Evolutionary conservation across 2,888 invertebrate species (phyloP).

Genomic region (Pinctada fucata): DNA sequence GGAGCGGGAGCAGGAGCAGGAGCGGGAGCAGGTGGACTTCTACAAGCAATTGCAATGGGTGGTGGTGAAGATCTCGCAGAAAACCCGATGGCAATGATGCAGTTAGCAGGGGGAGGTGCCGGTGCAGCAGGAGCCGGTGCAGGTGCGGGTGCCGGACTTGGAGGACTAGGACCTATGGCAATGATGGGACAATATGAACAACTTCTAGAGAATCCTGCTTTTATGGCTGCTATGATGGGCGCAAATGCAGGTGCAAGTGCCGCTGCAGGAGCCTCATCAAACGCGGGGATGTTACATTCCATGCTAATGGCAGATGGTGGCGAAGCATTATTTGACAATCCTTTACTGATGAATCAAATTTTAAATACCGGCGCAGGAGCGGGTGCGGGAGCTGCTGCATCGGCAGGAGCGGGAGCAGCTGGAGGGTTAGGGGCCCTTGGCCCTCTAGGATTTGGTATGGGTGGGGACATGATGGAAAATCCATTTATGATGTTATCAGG

Average conservation of each 20-base stretch:
- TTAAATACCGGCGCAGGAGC: not conserved
- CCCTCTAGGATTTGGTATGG: not conserved
- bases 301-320: constrained; percentile 2
- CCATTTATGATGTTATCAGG: not conserved
- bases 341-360: not conserved
- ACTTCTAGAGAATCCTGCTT: not conserved
- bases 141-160: not conserved
- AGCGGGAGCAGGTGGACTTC: not conserved
- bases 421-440: not conserved
- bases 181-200: not conserved
- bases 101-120: not conserved
- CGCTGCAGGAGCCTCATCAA: not conserved
- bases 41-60: not conserved
- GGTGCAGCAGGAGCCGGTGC: not conserved
- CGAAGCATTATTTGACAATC: constrained; percentile 1
- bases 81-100: not conserved
- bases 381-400: not conserved
- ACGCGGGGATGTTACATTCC: not conserved
- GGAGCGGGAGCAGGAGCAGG: not conserved
- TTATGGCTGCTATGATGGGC: not conserved
- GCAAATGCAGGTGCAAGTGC: not conserved
- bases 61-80: not conserved
- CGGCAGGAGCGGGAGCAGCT: not conserved
- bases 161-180: not conserved
- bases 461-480: not conserved